Evolutionary conservation across 2,113 vertebrate species (phyloP), one percentile per base, ranked within the genome.

Genomic region (Erythrocercus mccallii): DNA sequence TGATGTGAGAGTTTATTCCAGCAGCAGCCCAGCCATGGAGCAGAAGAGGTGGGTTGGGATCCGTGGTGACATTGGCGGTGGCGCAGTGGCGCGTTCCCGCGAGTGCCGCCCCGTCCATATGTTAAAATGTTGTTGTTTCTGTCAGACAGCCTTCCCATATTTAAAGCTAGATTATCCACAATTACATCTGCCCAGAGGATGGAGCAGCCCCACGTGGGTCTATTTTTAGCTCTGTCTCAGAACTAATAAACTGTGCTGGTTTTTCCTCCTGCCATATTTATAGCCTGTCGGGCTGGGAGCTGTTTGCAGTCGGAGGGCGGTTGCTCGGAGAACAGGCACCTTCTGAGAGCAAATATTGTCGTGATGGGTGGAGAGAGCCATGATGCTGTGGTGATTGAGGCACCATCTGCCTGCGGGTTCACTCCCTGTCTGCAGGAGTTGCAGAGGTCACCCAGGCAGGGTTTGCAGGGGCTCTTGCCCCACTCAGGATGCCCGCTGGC

Each of bases 121-220:
- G 96, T 21, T 91, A n/a, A 79, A 86, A 88, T 40, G 70, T 47
- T 73, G 92, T 51, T 57, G 56, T 38, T 78, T 68, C 88, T 88
- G 85, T 89, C 84, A 90, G 65, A 64, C 82, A 79, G 71, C 89
- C 77, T 53, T 73, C 56, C 8, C 68, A 4, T 86, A 76, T 90
- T 92, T 96, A 87, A 91, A 88, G 74, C 90, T 57, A 92, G 91
- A 96, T 95, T 96, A 96, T 91, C 91, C 94, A 87, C 90, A 90
- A 66, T 81, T 96, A 94, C 94, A 94, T 96, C 94, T 97, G 97
- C 94, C 94, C 94, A 83, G 94, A 86, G 88, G 91, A 85, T 35
- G 84, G 71, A 65, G 56, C 66, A 78, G 56, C 74, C 82, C 87
- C 83, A 56, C 66, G 27, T 89, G 88, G 56, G 57, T 74, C 85